These are phyloP conservation scores for Thecophora atra DNA, from an alignment of 2,888 invertebrate species.

Conservation along the genomic window DNA sequence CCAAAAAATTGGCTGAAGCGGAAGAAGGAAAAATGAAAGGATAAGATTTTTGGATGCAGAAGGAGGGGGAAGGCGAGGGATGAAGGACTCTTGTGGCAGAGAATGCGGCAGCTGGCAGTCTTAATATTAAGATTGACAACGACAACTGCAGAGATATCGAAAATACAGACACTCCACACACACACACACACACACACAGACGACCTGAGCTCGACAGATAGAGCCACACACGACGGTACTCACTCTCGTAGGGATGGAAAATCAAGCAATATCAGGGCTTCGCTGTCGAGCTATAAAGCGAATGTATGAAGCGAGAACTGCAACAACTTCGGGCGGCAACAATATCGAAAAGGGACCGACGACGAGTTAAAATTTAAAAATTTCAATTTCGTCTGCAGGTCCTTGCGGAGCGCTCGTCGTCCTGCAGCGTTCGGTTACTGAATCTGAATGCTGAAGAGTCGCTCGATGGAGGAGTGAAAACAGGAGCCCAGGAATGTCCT, in stretches of 20 bases:
- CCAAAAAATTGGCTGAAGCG: neutral
- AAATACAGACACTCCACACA: constrained; percentile 5
- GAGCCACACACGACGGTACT: neutral
- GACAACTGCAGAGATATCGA: neutral
- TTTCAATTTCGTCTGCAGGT: constrained; percentile 22
- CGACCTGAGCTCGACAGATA: neutral
- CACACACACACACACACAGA: constrained; percentile 16
- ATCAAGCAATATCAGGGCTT: neutral
- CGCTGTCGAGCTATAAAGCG: constrained; percentile 8
- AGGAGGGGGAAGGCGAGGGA: neutral
- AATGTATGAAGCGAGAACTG: constrained; percentile 5
- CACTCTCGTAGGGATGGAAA: neutral
- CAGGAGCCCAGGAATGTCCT: constrained; percentile 5
- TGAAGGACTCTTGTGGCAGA: neutral
- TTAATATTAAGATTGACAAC: constrained; percentile 20
- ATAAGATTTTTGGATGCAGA: neutral
- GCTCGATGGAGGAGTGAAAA: neutral
- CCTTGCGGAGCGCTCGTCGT: constrained; percentile 2
- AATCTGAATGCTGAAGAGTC: neutral
- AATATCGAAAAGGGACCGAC: neutral
- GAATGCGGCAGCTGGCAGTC: constrained; percentile 4
- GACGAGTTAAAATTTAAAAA: constrained; percentile 18
- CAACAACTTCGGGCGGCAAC: neutral
- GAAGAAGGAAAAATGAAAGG: constrained; percentile 3
- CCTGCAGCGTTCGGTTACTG: neutral